phyloP scores from a whole-genome alignment of 2,113 vertebrate species.

The Archilochus colubris region DNA sequence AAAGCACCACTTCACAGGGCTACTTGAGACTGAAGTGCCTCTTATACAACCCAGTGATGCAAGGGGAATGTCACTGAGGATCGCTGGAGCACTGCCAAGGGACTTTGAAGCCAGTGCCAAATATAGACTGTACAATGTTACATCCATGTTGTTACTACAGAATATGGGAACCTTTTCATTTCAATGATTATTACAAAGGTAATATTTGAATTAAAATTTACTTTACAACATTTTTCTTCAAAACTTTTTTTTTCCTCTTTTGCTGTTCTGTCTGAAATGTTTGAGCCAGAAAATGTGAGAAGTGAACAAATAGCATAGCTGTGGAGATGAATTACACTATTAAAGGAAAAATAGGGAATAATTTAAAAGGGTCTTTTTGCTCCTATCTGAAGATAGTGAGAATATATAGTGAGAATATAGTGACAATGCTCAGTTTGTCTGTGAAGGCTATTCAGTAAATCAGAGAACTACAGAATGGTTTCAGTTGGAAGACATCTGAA shows the following conservation, averaged over 20 bases:
- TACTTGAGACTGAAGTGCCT: constrained; percentile 45
- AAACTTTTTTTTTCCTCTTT: not conserved
- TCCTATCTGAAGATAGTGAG: not conserved
- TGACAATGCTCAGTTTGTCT: not conserved
- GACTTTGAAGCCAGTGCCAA: constrained; percentile 1
- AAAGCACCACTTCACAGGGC: not conserved
- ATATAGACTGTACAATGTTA: not conserved
- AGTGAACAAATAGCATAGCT: not conserved
- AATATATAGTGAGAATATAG: not conserved
- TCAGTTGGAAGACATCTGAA: not conserved
- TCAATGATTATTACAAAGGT: not conserved
- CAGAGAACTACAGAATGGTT: not conserved
- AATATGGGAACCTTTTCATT: not conserved
- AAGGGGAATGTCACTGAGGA: constrained; percentile 35
- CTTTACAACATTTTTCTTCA: not conserved
- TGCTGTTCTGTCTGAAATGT: not conserved
- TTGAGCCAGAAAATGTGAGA: not conserved
- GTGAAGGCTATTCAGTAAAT: not conserved
- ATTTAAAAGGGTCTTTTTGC: not conserved
- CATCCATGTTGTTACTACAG: not conserved
- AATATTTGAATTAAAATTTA: not conserved
- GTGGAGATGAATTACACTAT: not conserved
- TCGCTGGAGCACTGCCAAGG: not conserved
- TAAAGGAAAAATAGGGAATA: not conserved
- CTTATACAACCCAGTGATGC: constrained; percentile 47